Base-by-base conservation (phyloP, 2,888 invertebrate species). In the Synergus gifuensis region DNA sequence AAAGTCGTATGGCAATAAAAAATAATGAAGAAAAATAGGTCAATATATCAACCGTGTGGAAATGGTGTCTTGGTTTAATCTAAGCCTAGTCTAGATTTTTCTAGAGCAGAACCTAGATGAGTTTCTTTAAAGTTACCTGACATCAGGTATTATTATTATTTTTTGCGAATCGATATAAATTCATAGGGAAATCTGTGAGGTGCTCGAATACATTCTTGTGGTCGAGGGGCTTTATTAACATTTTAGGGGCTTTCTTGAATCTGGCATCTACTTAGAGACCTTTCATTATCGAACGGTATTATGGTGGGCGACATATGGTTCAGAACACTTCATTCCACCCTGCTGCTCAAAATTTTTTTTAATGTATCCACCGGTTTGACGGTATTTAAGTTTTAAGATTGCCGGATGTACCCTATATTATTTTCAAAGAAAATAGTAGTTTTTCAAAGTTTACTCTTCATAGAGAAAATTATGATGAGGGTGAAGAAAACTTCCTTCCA, bases 301-400 rank as follows among this genome's bases (percentile, higher is more conserved):
- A 58, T 18, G 18, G n/a, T 22, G 77, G 42, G 76, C 58, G 76
- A 77, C 83, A 83, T 81, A 81, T 83, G 83, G 80, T 79, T 79
- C 78, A 78, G 18, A 18, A 77, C 76, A 80, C 80, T 80, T 79
- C 78, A 78, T 77, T 83, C 79, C 79, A 77, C 80, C 81, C 67
- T 46, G 78, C 78, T 78, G 76, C 60, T 69, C 76, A 60, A 60
- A 77, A 78, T 82, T 82, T 82, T 82, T 82, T 66, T 62, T 40
- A 4, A 58, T 58, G 22, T 18, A 11, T 58, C 4, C 58, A 58
- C 18, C 18, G 18, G 58, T 18, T 58, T 58, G 58, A 18, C 58
- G 58, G 58, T 5, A 58, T 58, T 58, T 18, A 18, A 58, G 9
- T 18, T 58, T 58, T 22, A 16, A 58, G 1, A 11, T 58, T 18